Evolutionary conservation across 2,797 vertebrate genomes (phyloP).

Genomic region (Zalophus californianus): DNA sequence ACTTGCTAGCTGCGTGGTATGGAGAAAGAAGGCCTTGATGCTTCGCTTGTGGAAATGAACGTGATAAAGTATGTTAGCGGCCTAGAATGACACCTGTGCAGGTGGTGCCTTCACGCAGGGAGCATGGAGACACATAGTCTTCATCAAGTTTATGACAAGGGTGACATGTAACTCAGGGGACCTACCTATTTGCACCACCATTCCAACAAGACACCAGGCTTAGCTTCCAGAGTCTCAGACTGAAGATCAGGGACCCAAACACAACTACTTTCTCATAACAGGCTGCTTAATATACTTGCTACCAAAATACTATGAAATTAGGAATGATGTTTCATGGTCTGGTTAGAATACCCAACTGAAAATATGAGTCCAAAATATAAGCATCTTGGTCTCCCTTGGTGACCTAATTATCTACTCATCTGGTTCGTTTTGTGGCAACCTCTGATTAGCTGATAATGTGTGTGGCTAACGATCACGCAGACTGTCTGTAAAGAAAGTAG

Average conservation of each 20-base stretch:
- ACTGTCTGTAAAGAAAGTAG: not conserved
- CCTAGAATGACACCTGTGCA: not conserved
- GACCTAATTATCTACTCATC: not conserved
- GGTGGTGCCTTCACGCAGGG: not conserved
- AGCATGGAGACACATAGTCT: not conserved
- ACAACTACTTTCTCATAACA: not conserved
- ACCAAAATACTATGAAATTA: constrained; percentile 24
- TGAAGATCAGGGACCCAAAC: not conserved
- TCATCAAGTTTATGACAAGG: not conserved
- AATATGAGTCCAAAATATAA: not conserved
- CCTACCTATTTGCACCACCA: not conserved
- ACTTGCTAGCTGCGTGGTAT: not conserved
- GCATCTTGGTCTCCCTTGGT: not conserved
- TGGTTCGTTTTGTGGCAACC: not conserved
- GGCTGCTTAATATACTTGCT: not conserved
- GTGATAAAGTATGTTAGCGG: not conserved
- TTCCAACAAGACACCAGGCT: not conserved
- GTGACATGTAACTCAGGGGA: not conserved
- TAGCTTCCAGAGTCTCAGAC: not conserved
- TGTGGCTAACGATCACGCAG: not conserved
- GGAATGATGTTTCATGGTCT: not conserved
- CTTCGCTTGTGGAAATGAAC: not conserved
- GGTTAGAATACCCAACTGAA: not conserved
- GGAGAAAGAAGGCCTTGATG: not conserved
- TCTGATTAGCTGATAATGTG: not conserved